Conservation (phyloP, 1,140 invertebrate genomes). For the Anadara kagoshimensis region DNA sequence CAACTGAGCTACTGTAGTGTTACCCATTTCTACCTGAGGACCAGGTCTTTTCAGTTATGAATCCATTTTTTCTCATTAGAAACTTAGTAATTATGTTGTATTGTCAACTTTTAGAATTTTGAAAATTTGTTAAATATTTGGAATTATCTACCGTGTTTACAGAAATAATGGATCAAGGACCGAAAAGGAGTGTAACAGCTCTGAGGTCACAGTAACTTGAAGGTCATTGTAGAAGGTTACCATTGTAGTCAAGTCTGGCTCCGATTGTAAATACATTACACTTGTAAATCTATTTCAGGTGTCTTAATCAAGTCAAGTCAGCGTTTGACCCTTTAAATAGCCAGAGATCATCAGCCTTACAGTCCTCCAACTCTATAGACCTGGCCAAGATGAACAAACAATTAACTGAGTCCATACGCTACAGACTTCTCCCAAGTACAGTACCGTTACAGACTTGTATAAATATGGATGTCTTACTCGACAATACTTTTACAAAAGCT, state of each 20-base stretch:
- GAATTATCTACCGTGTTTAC: not conserved
- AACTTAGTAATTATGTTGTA: too few species aligned
- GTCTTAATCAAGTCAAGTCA: slow-evolving; percentile 67
- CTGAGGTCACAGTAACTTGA: not conserved
- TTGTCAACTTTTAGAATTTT: not conserved
- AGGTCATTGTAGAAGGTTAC: not conserved
- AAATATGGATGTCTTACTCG: slow-evolving; percentile 38
- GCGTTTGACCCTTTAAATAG: slow-evolving; percentile 70
- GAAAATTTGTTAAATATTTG: not conserved
- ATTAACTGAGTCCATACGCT: slow-evolving; percentile 74
- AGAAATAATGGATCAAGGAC: not conserved
- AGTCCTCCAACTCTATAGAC: slow-evolving; percentile 73
- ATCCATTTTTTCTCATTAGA: too few species aligned
- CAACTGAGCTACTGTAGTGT: too few species aligned
- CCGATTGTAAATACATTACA: not conserved
- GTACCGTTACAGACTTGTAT: slow-evolving; percentile 31
- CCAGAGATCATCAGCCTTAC: slow-evolving; percentile 43
- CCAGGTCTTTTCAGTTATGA: too few species aligned
- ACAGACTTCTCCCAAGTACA: slow-evolving; percentile 73
- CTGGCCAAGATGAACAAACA: slow-evolving; percentile 74
- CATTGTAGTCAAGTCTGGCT: not conserved
- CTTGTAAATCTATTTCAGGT: slow-evolving; percentile 47
- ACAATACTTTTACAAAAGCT: slow-evolving; percentile 57
- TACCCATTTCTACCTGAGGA: too few species aligned
- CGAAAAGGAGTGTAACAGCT: not conserved